Evolutionary conservation across 2,113 vertebrate species (phyloP).

Genomic region (Ictalurus punctatus): DNA sequence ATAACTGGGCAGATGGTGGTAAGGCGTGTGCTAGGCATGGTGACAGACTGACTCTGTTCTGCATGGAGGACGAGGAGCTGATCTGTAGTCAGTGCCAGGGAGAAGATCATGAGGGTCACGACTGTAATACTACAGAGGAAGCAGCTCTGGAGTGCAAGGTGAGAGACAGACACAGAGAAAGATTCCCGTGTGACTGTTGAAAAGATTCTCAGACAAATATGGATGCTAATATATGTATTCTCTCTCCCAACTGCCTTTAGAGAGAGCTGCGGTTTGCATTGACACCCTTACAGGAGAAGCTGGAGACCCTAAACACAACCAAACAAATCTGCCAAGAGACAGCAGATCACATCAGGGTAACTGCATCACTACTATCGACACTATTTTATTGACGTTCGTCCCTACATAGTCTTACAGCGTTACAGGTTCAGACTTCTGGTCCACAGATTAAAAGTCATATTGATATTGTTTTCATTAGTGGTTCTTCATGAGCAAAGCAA

Average conservation of each 20-base stretch:
- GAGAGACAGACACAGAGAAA: background rate
- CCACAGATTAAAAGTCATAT: background rate
- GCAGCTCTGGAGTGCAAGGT: constrained; percentile 61
- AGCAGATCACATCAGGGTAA: constrained; percentile 62
- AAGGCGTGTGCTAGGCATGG: constrained; percentile 51
- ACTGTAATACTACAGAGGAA: constrained; percentile 52
- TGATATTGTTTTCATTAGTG: background rate
- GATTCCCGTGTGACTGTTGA: background rate
- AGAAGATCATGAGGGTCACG: constrained; percentile 58
- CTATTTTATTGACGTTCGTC: background rate
- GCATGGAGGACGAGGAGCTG: constrained; percentile 58
- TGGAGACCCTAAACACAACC: constrained; percentile 52
- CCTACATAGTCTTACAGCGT: too few relatives aligned
- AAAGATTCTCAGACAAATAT: background rate
- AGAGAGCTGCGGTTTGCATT: constrained; percentile 50
- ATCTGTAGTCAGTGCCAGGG: constrained; percentile 55
- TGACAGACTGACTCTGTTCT: constrained; percentile 52
- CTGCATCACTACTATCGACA: background rate
- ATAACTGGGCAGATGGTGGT: background rate
- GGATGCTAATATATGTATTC: background rate
- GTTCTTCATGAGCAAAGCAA: background rate
- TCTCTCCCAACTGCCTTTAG: constrained; percentile 1
- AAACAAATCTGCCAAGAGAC: constrained; percentile 56
- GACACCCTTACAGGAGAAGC: constrained; percentile 53
- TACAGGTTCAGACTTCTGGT: background rate